Conservation (phyloP, 2,888 invertebrate species). For the Phania funesta region DNA sequence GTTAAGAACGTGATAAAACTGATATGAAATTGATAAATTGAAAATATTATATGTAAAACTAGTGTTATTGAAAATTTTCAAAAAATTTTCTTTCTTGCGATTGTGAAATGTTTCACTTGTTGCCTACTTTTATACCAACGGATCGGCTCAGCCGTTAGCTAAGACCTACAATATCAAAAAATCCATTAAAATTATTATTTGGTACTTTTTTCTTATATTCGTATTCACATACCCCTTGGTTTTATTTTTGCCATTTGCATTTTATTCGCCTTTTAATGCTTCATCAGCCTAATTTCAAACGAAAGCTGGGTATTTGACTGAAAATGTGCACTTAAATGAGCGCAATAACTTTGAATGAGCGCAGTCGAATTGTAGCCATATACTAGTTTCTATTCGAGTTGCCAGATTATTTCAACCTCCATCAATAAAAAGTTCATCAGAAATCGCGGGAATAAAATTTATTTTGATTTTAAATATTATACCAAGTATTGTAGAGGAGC, state of each 20-base stretch:
- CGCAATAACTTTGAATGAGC: slow-evolving; percentile 58
- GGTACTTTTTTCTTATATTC: not conserved
- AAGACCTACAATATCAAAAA: slow-evolving; percentile 16
- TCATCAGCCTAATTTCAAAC: slow-evolving; percentile 62
- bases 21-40: no score
- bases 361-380: slow-evolving; percentile 32
- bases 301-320: slow-evolving; percentile 43
- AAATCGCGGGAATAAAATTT: no score
- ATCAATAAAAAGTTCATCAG: no score
- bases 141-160: not conserved
- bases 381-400: slow-evolving; percentile 12
- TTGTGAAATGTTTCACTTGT: slow-evolving; percentile 42
- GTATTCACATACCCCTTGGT: not conserved
- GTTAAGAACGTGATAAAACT: slow-evolving; percentile 14
- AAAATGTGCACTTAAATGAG: slow-evolving; percentile 60
- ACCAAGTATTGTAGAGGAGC: no score
- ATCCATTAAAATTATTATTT: slow-evolving; percentile 54
- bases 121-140: slow-evolving; percentile 46
- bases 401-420: no score
- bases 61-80: no score
- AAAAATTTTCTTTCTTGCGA: not conserved
- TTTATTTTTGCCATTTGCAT: slow-evolving; percentile 16
- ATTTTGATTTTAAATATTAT: no score
- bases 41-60: slow-evolving; percentile 6
- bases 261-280: slow-evolving; percentile 48